Conservation (phyloP, 2,888 invertebrate genomes). For the Eurois occulta region DNA sequence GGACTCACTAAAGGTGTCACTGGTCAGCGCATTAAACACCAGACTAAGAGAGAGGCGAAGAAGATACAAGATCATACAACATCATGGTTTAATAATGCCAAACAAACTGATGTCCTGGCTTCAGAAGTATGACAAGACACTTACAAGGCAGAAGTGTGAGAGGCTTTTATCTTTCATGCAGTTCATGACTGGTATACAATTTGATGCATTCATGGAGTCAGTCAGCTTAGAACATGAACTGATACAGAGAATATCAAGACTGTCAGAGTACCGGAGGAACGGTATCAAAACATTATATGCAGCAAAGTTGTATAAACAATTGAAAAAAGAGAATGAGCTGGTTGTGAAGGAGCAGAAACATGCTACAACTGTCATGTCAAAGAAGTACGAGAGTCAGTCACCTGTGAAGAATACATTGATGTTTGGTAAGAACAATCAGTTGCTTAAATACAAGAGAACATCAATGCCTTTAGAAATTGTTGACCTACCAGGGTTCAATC, state of each 20-base stretch:
- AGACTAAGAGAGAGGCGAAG: conserved; percentile 93
- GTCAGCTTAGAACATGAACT: conserved; percentile 93
- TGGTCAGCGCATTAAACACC: conserved; percentile 94
- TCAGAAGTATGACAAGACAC: conserved; percentile 92
- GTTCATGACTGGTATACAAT: conserved; percentile 93
- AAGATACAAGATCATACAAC: conserved; percentile 93
- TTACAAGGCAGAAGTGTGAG: conserved; percentile 90
- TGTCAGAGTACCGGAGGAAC: conserved; percentile 92
- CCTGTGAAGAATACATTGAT: conserved; percentile 75
- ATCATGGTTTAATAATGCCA: conserved; percentile 95
- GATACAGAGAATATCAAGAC: conserved; percentile 90
- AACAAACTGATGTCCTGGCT: conserved; percentile 93
- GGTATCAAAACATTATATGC: conserved; percentile 93
- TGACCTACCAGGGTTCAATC: conserved; percentile 95
- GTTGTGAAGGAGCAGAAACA: conserved; percentile 87
- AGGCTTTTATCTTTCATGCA: conserved; percentile 94
- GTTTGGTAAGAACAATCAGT: conserved; percentile 70
- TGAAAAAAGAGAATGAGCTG: conserved; percentile 91
- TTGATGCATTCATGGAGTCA: conserved; percentile 94
- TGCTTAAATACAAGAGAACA: conserved; percentile 80
- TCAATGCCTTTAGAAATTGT: conserved; percentile 91
- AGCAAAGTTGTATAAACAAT: conserved; percentile 91
- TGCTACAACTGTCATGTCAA: conserved; percentile 79
- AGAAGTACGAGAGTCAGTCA: conserved; percentile 82
- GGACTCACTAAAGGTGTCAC: conserved; percentile 92